Evolutionary conservation across 2,797 vertebrate genomes (phyloP).

Genomic region (Chiroxiphia lanceolata): DNA sequence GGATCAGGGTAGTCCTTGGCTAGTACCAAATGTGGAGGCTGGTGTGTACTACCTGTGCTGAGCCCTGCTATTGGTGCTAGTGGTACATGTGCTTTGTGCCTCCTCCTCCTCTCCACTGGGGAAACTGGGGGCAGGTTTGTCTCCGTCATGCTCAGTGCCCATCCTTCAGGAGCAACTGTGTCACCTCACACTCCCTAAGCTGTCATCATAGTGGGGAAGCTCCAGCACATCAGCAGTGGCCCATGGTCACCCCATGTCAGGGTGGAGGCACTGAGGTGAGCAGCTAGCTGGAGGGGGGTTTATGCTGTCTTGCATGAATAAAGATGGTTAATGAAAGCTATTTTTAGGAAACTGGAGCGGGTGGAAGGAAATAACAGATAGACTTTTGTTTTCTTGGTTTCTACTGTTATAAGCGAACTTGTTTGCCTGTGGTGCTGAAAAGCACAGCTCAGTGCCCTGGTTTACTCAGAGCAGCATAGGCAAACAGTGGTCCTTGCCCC

Average conservation of each 20-base stretch:
- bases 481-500: not conserved
- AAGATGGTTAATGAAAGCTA: not conserved
- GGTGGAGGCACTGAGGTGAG: not conserved
- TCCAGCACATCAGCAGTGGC: not conserved
- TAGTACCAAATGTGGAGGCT: not conserved
- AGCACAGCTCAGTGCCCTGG: not conserved
- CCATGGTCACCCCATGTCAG: rapidly evolving
- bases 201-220: not conserved
- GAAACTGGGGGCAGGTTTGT: not conserved
- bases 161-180: not conserved
- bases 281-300: not conserved
- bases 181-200: rapidly evolving
- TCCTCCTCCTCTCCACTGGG: not conserved
- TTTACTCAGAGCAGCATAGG: not conserved
- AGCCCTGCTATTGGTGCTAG: not conserved
- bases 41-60: not conserved
- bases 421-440: not conserved
- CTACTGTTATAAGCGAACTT: not conserved
- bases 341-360: not conserved
- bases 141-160: rapidly evolving
- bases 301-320: not conserved
- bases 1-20: not conserved
- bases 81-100: not conserved
- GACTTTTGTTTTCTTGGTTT: not conserved
- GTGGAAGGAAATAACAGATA: not conserved